phyloP scores from a whole-genome alignment of 2,888 invertebrate genomes.

The Agrochola lychnidis region DNA sequence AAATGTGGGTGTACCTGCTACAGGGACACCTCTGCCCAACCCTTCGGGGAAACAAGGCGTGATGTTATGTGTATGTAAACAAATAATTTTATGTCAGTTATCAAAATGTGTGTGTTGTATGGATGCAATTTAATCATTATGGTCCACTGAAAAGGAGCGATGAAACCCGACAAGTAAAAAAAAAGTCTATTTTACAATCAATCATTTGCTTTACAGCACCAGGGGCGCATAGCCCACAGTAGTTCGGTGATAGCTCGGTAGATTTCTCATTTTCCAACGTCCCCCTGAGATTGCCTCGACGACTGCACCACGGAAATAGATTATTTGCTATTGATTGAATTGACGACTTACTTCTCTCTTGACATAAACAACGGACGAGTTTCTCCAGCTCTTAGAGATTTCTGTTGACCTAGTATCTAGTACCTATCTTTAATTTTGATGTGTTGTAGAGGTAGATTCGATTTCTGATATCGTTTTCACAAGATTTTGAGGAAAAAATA shows the following conservation, averaged over 20 bases:
- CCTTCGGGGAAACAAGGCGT: no score
- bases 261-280: conserved; percentile 79
- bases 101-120: background rate
- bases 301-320: conserved; percentile 82
- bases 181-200: conserved; percentile 40
- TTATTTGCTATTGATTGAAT: conserved; percentile 85
- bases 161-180: background rate
- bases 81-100: background rate
- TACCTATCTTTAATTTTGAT: conserved; percentile 48
- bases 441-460: background rate
- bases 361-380: conserved; percentile 73
- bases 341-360: conserved; percentile 73
- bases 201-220: conserved; percentile 61
- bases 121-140: background rate
- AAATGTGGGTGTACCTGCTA: no score
- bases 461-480: conserved; percentile 12
- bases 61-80: no score
- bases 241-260: conserved; percentile 68
- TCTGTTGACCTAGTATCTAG: conserved; percentile 58
- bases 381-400: conserved; percentile 64
- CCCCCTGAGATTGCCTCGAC: conserved; percentile 77
- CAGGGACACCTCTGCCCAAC: no score
- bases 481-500: background rate
- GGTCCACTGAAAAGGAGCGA: background rate
- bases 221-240: conserved; percentile 69